phyloP scores from a whole-genome alignment of 1,140 invertebrate species.

The Sycophila sp. region DNA sequence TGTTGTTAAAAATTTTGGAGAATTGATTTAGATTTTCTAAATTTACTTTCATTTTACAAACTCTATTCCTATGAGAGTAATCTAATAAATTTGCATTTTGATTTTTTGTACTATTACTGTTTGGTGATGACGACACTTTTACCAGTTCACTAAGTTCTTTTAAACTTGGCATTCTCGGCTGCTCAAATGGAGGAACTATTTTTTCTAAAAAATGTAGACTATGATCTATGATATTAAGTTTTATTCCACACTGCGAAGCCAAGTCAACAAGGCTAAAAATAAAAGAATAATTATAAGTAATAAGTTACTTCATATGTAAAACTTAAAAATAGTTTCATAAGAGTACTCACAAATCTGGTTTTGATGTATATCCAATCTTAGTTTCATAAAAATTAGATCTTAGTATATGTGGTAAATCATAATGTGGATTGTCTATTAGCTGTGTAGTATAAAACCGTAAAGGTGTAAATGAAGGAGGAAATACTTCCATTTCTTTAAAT shows the following conservation, averaged over 20 bases:
- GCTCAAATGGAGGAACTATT: constrained; percentile 48
- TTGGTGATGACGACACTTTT: constrained; percentile 33
- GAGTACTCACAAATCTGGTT: constrained; percentile 52
- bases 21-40: constrained; percentile 44
- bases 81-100: constrained; percentile 47
- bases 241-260: constrained; percentile 46
- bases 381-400: constrained; percentile 50
- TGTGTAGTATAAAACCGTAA: constrained; percentile 54
- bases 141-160: constrained; percentile 39
- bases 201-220: constrained; percentile 57
- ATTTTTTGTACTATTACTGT: neutral
- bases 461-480: constrained; percentile 57
- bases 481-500: constrained; percentile 41
- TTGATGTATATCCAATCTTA: constrained; percentile 56
- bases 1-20: neutral
- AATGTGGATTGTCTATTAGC: constrained; percentile 46
- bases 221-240: constrained; percentile 47
- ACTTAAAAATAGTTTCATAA: constrained; percentile 4
- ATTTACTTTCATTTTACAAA: constrained; percentile 47
- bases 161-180: constrained; percentile 36
- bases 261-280: constrained; percentile 50
- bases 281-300: constrained; percentile 29
- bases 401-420: constrained; percentile 51
- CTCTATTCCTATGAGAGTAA: constrained; percentile 49
- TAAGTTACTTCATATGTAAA: neutral